Evolutionary conservation across 2,888 invertebrate species (phyloP), one percentile per base, ranked within the genome.

Genomic region (Xylota segnis): DNA sequence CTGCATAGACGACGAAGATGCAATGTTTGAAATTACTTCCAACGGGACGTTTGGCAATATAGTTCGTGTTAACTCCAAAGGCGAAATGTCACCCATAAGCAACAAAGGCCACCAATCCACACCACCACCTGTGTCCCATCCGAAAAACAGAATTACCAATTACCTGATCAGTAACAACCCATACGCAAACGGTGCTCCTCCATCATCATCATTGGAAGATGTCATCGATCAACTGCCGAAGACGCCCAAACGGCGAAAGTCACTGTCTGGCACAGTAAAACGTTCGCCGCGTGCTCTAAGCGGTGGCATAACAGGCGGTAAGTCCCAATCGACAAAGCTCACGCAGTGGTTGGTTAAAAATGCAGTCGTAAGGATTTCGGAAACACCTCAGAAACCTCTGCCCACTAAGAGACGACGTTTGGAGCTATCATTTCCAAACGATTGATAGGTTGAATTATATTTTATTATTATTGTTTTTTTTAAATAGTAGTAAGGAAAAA

Each of bases 1-100:
- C 4, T 56, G 74, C 12, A 27, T 79, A 6, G 83, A 65, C 6
- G 68, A 88, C 16, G 91, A 90, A 14, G 92, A 91, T 23, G 91
- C 90, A n/a, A 89, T 91, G 70, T 91, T 91, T 65, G 92, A 91
- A 75, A 91, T 91, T 16, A 91, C 91, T 9, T 89, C 90, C 10
- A 92, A 91, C 77, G 90, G 90, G 0, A 89, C 91, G 4, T 92
- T 91, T 23, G 90, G 91, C 18, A 91, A 90, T 84, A 88, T 90
- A 34, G 88, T 91, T 72, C 89, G 91, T 3, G 76, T 91, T 0
- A 90, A 90, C 58, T 89, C 91, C 2, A 88, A 88, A 1, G 91
- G 92, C 1, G 89, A 91, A 47, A 89, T 90, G 29, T 91, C 91
- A 34, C 91, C 92, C 2, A 88, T 91, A 1, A 88, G 84, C n/a